phyloP scores from a whole-genome alignment of 2,888 invertebrate species.

The Aleiodes alternator region DNA sequence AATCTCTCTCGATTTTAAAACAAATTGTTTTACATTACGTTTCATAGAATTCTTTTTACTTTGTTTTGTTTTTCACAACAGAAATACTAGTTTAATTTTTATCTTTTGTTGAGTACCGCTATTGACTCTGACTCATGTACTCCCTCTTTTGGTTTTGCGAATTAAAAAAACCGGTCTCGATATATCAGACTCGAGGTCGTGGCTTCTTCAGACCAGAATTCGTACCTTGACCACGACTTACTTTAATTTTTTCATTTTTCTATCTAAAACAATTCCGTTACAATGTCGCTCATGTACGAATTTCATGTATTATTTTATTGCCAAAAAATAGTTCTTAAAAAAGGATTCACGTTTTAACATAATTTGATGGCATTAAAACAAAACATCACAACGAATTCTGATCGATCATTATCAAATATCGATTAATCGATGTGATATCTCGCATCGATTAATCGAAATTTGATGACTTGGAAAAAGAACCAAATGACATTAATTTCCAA shows the following conservation, averaged over 20 bases:
- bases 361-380: no score
- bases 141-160: background rate
- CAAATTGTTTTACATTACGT: conserved; percentile 13
- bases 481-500: no score
- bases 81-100: conserved; percentile 21
- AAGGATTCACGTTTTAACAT: no score
- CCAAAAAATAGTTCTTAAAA: no score
- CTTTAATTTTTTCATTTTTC: conserved; percentile 5
- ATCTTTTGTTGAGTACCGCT: conserved; percentile 36
- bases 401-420: no score
- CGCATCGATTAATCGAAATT: no score
- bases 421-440: no score
- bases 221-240: conserved; percentile 40
- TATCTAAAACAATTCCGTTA: conserved; percentile 4
- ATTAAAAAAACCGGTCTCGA: conserved; percentile 55
- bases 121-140: conserved; percentile 36
- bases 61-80: background rate
- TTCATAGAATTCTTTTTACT: background rate
- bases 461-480: no score
- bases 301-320: background rate
- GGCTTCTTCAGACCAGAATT: conserved; percentile 37
- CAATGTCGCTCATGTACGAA: conserved; percentile 24
- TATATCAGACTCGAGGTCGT: conserved; percentile 52
- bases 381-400: no score
- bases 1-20: conserved; percentile 14